Evolutionary conservation across 2,888 invertebrate genomes (phyloP).

Genomic region (Parnassius orleans): DNA sequence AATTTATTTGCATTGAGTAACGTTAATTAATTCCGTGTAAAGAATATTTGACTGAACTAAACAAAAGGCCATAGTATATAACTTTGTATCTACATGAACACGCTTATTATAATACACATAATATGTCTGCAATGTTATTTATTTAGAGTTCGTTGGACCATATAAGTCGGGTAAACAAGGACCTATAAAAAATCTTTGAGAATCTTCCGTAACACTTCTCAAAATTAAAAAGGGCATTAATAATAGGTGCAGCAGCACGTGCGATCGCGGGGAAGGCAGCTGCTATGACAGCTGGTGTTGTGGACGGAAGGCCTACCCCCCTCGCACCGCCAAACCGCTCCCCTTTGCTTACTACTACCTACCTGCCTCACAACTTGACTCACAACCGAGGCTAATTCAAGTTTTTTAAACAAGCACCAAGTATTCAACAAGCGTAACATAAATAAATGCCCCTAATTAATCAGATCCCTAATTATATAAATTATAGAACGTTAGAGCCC

Average conservation of each 20-base stretch:
- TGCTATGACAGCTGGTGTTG: constrained; percentile 75
- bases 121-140: not conserved
- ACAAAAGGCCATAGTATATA: too few relatives aligned
- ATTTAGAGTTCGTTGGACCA: constrained; percentile 2
- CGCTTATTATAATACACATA: not conserved
- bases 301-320: constrained; percentile 52
- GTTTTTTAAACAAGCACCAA: constrained; percentile 36
- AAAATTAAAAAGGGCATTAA: constrained; percentile 61
- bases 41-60: too few relatives aligned
- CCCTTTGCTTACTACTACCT: constrained; percentile 36
- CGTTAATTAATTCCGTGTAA: not conserved
- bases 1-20: constrained; percentile 4
- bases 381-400: constrained; percentile 36
- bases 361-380: constrained; percentile 61
- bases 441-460: constrained; percentile 39
- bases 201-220: constrained; percentile 57
- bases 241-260: constrained; percentile 76
- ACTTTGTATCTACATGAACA: not conserved
- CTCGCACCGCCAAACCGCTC: constrained; percentile 37
- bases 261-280: constrained; percentile 64
- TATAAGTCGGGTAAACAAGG: constrained; percentile 21
- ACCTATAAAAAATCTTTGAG: constrained; percentile 32
- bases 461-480: constrained; percentile 34
- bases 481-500: constrained; percentile 36
- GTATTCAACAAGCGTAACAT: constrained; percentile 35